Base-by-base conservation (phyloP, 35 echinoderm and acorn worm species). In the Stichopus chloronotus region DNA sequence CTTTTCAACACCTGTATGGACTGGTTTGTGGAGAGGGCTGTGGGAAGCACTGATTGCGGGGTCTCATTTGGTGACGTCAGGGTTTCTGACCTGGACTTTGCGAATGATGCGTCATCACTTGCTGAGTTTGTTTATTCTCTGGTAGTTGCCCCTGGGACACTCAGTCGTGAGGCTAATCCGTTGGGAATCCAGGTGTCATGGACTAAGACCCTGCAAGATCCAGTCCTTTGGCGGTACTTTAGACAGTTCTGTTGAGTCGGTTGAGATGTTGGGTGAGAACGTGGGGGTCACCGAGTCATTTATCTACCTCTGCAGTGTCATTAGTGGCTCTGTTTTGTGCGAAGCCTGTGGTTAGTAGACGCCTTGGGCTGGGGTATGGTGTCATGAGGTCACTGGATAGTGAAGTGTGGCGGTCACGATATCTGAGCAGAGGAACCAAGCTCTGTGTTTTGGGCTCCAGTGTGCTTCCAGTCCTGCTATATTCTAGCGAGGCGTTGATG, bases 1-100 rank as follows among this genome's bases (percentile, higher is more conserved):
- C 88, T 90, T 90, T 90, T 90, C 61, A 90, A 55, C 58, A 90
- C 88, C 13, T 88, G 86, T 88, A 88, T 90, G 88, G 60, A 90
- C 60, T 90, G 88, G 58, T 1, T 90, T 72, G 10, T 90, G 69
- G 88, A 76, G 88, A 90, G 88, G 88, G 69, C 25, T 69, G 19
- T 53, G 88, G 5, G 43, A 25, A 25, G 19, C 52, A 56, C 8
- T 43, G 30, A 52, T 30, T 90, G 60, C 19, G 88, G 88, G 22
- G 88, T 54, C 9, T 72, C 88, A 76, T 72, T 76, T 90, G 58
- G 60, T 12, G 69, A 90, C 43, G 88, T 72, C 56, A 25, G 72
- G 61, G 53, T 78, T 12, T 77, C 88, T 17, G 88, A 77, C 68
- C 88, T 91, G 30, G 65, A 91, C 72, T 76, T 78, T 76, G 68